Conservation (phyloP, 2,113 vertebrate species). For the Rhizomys pruinosus region DNA sequence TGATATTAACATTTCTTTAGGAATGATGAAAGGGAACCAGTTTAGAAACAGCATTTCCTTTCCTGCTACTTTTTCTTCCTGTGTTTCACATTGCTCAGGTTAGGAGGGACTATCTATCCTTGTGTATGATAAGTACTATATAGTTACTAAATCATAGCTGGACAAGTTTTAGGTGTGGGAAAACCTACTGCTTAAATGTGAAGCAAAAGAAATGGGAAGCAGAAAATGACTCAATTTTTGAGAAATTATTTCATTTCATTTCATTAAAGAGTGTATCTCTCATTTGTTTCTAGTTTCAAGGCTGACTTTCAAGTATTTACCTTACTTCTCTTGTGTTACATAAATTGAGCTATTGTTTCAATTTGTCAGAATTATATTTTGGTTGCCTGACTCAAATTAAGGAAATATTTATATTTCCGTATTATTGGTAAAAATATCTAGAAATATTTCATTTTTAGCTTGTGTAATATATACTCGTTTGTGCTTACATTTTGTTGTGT, state of each 20-base stretch:
- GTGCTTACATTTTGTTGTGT: neutral
- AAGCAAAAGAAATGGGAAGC: neutral
- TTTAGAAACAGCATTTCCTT: neutral
- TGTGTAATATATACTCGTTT: neutral
- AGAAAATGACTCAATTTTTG: neutral
- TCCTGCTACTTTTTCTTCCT: neutral
- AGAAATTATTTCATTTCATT: neutral
- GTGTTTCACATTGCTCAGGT: neutral
- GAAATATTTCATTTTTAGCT: slow-evolving; percentile 14
- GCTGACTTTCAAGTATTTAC: neutral
- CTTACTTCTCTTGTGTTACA: neutral
- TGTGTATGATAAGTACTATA: neutral
- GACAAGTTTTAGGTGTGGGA: neutral
- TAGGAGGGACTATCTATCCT: rapidly evolving
- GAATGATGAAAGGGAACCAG: neutral
- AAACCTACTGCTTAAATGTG: neutral
- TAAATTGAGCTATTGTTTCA: neutral
- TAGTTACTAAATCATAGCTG: neutral
- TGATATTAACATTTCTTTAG: neutral
- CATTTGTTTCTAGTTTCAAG: neutral
- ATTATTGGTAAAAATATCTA: neutral
- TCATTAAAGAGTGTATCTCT: neutral
- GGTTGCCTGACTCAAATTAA: neutral
- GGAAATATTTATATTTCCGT: neutral
- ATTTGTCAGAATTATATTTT: neutral